Conservation (phyloP, 64 coral and sea anemone species). For the Actinia tenebrosa region DNA sequence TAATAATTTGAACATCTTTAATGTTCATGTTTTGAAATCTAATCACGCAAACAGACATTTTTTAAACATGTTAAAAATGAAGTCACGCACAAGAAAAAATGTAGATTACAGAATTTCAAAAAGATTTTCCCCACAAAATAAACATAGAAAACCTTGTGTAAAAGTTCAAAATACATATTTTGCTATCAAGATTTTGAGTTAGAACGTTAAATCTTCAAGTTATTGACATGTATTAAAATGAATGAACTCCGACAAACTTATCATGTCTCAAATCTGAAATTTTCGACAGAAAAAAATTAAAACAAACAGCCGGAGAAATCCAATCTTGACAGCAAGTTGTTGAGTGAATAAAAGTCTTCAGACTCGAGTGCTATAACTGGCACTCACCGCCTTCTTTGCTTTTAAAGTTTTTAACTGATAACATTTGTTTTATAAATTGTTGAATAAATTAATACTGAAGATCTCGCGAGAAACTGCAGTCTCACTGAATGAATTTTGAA, state of each 20-base stretch:
- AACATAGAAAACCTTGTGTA: background rate
- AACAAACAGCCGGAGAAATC: background rate
- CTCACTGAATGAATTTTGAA: background rate
- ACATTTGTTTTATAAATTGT: slow-evolving; percentile 2
- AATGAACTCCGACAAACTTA: background rate
- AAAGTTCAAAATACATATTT: background rate
- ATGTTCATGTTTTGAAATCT: background rate
- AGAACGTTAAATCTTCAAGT: background rate
- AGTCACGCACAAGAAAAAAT: background rate
- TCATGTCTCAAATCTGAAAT: background rate
- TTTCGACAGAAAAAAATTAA: background rate
- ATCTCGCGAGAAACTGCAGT: background rate
- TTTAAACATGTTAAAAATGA: background rate
- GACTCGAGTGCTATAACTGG: background rate
- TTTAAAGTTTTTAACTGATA: background rate
- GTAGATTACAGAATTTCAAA: background rate
- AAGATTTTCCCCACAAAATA: background rate
- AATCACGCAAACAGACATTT: background rate
- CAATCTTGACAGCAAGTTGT: background rate
- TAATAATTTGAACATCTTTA: background rate
- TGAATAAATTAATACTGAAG: slow-evolving; percentile 14
- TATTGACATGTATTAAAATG: background rate
- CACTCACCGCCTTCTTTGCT: background rate
- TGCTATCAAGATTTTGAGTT: background rate
- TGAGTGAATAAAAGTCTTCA: background rate